Evolutionary conservation across 2,888 invertebrate species (phyloP).

Genomic region (Eilema sororculum): DNA sequence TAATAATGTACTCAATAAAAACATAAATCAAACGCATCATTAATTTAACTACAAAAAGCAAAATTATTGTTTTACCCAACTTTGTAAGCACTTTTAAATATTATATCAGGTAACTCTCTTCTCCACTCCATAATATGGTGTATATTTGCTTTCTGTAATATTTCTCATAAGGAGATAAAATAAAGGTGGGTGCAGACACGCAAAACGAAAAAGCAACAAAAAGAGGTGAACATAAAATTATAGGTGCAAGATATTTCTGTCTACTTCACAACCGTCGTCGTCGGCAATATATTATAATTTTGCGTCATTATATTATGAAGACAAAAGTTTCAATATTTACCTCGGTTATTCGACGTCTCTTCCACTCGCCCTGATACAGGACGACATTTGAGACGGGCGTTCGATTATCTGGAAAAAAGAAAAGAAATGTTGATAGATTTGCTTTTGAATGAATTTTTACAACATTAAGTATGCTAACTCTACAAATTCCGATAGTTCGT

Average conservation of each 20-base stretch:
- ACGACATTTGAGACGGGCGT: slow-evolving; percentile 67
- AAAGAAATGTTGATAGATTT: slow-evolving; percentile 9
- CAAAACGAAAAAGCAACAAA: slow-evolving; percentile 8
- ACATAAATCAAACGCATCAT: too few species aligned
- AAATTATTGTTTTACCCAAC: too few species aligned
- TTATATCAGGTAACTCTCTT: too few species aligned
- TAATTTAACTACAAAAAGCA: too few species aligned
- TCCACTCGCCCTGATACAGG: slow-evolving; percentile 54
- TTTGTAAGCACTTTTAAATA: too few species aligned
- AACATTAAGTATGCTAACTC: too few species aligned
- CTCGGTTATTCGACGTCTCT: slow-evolving; percentile 67
- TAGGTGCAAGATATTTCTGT: slow-evolving; percentile 21
- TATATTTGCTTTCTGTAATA: not conserved
- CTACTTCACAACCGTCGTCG: slow-evolving; percentile 3
- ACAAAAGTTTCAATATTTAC: slow-evolving; percentile 43
- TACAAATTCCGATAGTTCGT: too few species aligned
- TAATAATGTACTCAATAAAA: too few species aligned
- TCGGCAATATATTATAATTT: slow-evolving; percentile 15
- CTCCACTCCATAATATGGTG: too few species aligned
- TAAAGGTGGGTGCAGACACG: slow-evolving; percentile 16
- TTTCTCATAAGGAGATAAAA: not conserved
- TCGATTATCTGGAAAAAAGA: slow-evolving; percentile 73
- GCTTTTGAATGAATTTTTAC: too few species aligned
- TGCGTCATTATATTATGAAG: slow-evolving; percentile 7
- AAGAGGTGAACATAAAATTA: slow-evolving; percentile 13